Conservation (phyloP, 2,888 invertebrate genomes). For the Schizotus pectinicornis region DNA sequence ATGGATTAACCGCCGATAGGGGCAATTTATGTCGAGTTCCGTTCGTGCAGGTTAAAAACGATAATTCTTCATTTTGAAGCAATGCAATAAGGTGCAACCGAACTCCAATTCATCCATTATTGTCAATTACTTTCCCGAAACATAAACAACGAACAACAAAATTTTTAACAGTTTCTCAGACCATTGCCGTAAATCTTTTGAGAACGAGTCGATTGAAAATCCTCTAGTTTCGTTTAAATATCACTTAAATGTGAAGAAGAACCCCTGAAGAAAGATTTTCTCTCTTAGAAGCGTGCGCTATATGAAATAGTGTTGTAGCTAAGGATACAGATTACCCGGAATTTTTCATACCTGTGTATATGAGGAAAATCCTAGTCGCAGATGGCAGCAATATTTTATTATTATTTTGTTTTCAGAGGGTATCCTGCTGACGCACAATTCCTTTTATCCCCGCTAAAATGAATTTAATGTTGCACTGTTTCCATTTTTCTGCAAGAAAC, state of each 20-base stretch:
- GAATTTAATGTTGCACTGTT: constrained; percentile 17
- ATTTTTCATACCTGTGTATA: constrained; percentile 26
- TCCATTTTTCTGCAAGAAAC: constrained; percentile 7
- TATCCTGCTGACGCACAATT: constrained; percentile 15
- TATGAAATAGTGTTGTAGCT: constrained; percentile 10
- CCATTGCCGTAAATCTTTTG: too few species aligned
- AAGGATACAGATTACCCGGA: constrained; percentile 18
- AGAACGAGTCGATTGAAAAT: too few species aligned
- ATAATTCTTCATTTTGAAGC: constrained; percentile 27
- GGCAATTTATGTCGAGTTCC: constrained; percentile 21
- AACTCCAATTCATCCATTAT: constrained; percentile 18
- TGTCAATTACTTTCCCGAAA: constrained; percentile 17
- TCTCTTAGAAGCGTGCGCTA: constrained; percentile 5
- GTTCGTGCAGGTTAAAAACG: constrained; percentile 10
- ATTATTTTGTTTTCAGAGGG: constrained; percentile 21
- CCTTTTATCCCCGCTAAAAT: constrained; percentile 5
- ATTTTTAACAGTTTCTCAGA: too few species aligned
- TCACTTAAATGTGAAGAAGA: too few species aligned
- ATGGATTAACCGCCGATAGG: constrained; percentile 14
- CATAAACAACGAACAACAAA: too few species aligned
- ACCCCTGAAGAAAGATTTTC: background rate
- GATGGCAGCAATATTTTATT: constrained; percentile 26
- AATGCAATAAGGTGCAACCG: constrained; percentile 23
- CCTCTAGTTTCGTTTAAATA: too few species aligned
- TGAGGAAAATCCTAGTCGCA: constrained; percentile 20